These are phyloP conservation scores for Casuarius casuarius DNA, from an alignment of 2,113 vertebrate genomes.

Conservation along the genomic window DNA sequence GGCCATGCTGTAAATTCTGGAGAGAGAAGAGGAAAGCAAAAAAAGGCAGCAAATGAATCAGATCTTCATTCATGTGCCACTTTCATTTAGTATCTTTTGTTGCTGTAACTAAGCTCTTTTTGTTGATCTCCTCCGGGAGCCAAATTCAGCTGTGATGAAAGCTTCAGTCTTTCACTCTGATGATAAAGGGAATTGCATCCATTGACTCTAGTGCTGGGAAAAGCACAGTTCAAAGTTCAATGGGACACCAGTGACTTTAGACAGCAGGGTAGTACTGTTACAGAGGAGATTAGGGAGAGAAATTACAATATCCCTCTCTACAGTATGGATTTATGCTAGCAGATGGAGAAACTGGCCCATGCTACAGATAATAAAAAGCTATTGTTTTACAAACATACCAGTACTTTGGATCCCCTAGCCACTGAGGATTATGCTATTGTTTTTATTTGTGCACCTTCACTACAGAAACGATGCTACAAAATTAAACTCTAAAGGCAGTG, in stretches of 20 bases:
- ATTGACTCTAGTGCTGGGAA: neutral
- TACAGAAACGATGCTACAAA: neutral
- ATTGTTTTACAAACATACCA: neutral
- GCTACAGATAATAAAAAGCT: neutral
- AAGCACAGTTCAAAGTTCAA: neutral
- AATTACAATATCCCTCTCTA: neutral
- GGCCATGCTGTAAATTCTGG: slow-evolving; percentile 78
- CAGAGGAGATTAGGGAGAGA: neutral
- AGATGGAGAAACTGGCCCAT: neutral
- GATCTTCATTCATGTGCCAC: neutral
- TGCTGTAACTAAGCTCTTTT: slow-evolving; percentile 41
- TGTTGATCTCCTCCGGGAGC: neutral
- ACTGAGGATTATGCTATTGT: neutral
- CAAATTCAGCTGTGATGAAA: neutral
- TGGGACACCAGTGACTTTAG: slow-evolving; percentile 7
- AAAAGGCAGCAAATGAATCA: neutral
- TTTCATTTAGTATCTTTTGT: slow-evolving; percentile 18
- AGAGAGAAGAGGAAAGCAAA: neutral
- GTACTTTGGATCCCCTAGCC: neutral
- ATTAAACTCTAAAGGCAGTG: neutral
- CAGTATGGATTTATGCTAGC: neutral
- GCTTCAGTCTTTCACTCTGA: neutral
- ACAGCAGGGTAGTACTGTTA: neutral
- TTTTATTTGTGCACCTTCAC: neutral
- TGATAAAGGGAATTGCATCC: neutral